Evolutionary conservation across 1,140 invertebrate genomes (phyloP), one percentile per base, ranked within the genome.

Genomic region (Prorops nasuta): DNA sequence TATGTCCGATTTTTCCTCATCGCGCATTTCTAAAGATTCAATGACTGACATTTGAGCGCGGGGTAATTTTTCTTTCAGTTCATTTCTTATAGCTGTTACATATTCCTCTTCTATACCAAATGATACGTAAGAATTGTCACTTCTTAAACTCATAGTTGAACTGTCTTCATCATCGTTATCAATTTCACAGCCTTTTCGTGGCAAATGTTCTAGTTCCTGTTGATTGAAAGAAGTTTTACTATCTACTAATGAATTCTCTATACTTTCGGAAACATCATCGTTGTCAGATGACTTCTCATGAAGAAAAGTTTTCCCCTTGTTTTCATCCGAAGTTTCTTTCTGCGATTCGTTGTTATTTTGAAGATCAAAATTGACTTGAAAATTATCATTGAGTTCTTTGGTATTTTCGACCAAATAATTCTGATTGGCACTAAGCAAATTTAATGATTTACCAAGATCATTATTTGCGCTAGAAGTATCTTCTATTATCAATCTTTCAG

Each of bases 31-130:
- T 16, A 67, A 54, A n/a, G 67, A 52, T 43, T 77, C 72, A 3
- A 76, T 50, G 10, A 77, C 62, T 3, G 69, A 53, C 68, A 84
- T 84, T 63, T 86, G 84, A 6, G 84, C 85, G 53, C 83, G 76
- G 32, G 86, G 86, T 48, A 89, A 71, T 70, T 88, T 89, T 39
- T 86, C 80, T 56, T 82, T 77, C 35, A 89, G 67, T 67, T 89
- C 86, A 59, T 85, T 87, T 54, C 86, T 70, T 46, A 88, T 80
- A 1, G 86, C 86, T 14, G 83, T 79, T 50, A 87, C 84, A 60
- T 85, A 84, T 58, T 86, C 86, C 56, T 87, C 86, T 60, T 88
- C 84, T 43, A 87, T 76, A 18, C 76, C 76, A 50, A 84, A 83
- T 2, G 79, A 80, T 28, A 84, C 80, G 28, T 80, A 79, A 18